Base-by-base conservation (phyloP, 2,113 vertebrate genomes). In the Progne subis region DNA sequence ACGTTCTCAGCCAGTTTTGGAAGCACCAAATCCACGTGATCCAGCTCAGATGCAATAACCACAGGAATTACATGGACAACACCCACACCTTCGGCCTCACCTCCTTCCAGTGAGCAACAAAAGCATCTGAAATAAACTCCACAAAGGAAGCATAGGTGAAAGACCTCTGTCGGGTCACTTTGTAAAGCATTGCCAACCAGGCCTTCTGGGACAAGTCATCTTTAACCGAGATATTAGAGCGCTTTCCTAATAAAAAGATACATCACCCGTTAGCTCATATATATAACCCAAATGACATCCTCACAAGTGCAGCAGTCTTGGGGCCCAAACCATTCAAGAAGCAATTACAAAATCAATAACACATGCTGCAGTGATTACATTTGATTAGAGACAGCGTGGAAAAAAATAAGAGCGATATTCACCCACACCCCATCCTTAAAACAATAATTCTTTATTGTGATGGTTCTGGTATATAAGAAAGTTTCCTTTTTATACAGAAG, bases 301-400 rank as follows among this genome's bases (percentile, higher is more conserved):
- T 94, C 92, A 97, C 67, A 95, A 96, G 88, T 87, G 88, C 74
- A 94, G 92, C 96, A 96, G 89, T 97, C 96, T 94, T 93, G 79
- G 95, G 93, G 87, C 82, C 86, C 96, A 96, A 98, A 95, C 90
- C 90, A 95, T 98, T 97, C 97, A 97, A 97, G 96, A 97, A 96
- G 92, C 97, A 97, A 97, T 98, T 97, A 97, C 96, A 96, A 93
- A 98, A 98, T 98, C 97, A 98, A 97, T 97, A 98, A 96, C 96
- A 98, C 94, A 96, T 97, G 96, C 97, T 92, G 92, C 14, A 8
- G 29, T 97, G 96, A 98, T 97, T 98, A 96, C 95, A 96, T 97
- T 97, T 97, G 96, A 97, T 97, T 98, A 98, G 96, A 95, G 95
- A 95, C 95, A 96, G 94, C 34, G 26, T 57, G 63, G 77, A 77